A percentile compares a stretch with the other conserved stretches of the same genome.
These are phyloP conservation scores for Cyclophora punctaria DNA, from an alignment of 2,888 invertebrate species.

Conservation along the genomic window DNA sequence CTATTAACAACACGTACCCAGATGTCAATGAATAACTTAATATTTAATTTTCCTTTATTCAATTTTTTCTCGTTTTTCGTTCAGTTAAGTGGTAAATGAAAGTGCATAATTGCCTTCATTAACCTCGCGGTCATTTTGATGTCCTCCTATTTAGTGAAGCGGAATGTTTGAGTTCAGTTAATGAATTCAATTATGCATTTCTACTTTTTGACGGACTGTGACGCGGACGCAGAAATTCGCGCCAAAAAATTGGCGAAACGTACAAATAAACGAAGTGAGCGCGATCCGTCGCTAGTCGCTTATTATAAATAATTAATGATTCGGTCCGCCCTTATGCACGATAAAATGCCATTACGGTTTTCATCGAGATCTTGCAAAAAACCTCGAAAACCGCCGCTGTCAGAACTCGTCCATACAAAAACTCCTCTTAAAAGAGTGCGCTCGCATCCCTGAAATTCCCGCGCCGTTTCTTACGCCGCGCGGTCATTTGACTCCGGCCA, in stretches of 20 bases:
- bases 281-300: conserved; percentile 66
- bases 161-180: no score
- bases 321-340: conserved; percentile 70
- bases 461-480: conserved; percentile 58
- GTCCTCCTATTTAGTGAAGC: no score
- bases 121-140: no score
- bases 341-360: conserved; percentile 75
- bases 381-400: conserved; percentile 57
- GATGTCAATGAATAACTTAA: no score
- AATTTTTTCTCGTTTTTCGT: no score
- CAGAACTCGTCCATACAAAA: conserved; percentile 60
- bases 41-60: no score
- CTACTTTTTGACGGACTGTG: background rate
- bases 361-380: conserved; percentile 67
- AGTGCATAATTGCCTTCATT: no score
- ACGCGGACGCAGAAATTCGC: conserved; percentile 27
- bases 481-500: conserved; percentile 71
- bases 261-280: conserved; percentile 51
- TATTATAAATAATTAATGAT: conserved; percentile 76
- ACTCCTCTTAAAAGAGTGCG: conserved; percentile 66
- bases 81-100: no score
- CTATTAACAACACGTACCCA: no score
- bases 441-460: conserved; percentile 71
- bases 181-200: no score
- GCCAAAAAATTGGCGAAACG: conserved; percentile 35